These are phyloP conservation scores for Corythoichthys intestinalis DNA, from an alignment of 2,113 vertebrate species.

Conservation along the genomic window DNA sequence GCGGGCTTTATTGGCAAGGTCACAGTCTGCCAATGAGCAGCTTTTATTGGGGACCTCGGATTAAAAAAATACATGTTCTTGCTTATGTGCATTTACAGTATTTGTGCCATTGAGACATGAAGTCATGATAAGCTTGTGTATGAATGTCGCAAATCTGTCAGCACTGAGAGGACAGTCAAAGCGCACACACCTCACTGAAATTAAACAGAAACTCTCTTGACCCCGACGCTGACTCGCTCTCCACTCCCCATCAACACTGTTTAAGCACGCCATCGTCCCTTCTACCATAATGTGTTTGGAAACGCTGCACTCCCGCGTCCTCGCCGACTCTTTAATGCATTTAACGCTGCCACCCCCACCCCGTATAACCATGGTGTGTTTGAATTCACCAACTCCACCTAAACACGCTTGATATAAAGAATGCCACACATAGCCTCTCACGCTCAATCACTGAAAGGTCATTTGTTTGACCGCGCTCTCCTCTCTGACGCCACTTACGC, in stretches of 20 bases:
- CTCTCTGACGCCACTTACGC: slow-evolving; percentile 49
- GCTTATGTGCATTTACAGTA: slow-evolving; percentile 3
- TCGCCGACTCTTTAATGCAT: slow-evolving; percentile 64
- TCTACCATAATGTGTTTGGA: slow-evolving; percentile 70
- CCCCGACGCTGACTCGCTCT: slow-evolving; percentile 30
- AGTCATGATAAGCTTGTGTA: slow-evolving; percentile 62
- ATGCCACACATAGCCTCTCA: slow-evolving; percentile 58
- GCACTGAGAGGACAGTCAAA: slow-evolving; percentile 51
- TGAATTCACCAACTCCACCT: slow-evolving; percentile 53
- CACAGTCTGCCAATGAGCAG: slow-evolving; percentile 33
- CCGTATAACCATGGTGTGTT: slow-evolving; percentile 62
- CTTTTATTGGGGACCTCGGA: slow-evolving; percentile 28
- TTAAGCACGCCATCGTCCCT: slow-evolving; percentile 61
- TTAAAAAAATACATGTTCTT: slow-evolving; percentile 9
- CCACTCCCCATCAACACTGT: slow-evolving; percentile 63
- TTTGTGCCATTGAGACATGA: slow-evolving; percentile 12
- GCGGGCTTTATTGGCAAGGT: slow-evolving; percentile 47
- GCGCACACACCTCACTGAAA: slow-evolving; percentile 53
- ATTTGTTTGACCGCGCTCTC: slow-evolving; percentile 63
- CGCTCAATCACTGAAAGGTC: slow-evolving; percentile 51
- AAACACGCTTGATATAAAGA: slow-evolving; percentile 64
- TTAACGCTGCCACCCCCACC: slow-evolving; percentile 45
- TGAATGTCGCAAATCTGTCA: slow-evolving; percentile 68
- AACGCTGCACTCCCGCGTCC: slow-evolving; percentile 65
- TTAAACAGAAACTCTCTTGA: slow-evolving; percentile 71